Evolutionary conservation across 2,113 vertebrate species (phyloP).

Genomic region (Cheilinus undulatus): DNA sequence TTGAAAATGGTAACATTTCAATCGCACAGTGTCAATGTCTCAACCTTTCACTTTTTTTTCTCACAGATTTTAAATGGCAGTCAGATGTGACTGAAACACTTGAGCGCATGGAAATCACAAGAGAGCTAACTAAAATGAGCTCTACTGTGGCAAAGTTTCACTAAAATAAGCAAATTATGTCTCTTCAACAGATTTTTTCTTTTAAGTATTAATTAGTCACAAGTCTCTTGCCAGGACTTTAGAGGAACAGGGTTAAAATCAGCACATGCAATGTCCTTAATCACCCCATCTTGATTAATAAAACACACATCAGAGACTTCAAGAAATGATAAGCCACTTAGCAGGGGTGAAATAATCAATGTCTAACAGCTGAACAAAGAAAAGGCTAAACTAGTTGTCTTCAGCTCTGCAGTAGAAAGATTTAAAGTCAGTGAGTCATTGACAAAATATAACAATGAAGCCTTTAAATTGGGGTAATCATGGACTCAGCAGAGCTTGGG

Average conservation of each 20-base stretch:
- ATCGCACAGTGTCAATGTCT: slow-evolving; percentile 24
- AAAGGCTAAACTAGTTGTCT: too few species aligned
- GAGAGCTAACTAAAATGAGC: background rate
- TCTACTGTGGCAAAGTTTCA: background rate
- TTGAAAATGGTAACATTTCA: slow-evolving; percentile 39
- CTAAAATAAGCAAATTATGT: background rate
- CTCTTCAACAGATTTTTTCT: background rate
- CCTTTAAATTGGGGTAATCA: too few species aligned
- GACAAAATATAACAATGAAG: too few species aligned
- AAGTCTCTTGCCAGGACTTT: background rate
- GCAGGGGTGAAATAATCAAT: background rate
- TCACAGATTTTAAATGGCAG: slow-evolving; percentile 9
- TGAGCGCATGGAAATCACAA: background rate
- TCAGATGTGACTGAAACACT: slow-evolving; percentile 3
- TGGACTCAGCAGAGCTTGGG: too few species aligned
- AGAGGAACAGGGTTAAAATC: background rate
- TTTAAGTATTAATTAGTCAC: too few species aligned
- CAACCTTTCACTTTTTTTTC: slow-evolving; percentile 14
- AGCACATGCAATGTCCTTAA: too few species aligned
- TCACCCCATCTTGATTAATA: background rate
- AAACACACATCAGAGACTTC: background rate
- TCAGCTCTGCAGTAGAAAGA: too few species aligned
- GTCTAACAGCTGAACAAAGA: too few species aligned
- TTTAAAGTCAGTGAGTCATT: too few species aligned
- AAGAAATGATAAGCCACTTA: background rate